Evolutionary conservation across 1,140 invertebrate genomes (phyloP), one percentile per base, ranked within the genome.

Genomic region (Hylaeus anthracinus): DNA sequence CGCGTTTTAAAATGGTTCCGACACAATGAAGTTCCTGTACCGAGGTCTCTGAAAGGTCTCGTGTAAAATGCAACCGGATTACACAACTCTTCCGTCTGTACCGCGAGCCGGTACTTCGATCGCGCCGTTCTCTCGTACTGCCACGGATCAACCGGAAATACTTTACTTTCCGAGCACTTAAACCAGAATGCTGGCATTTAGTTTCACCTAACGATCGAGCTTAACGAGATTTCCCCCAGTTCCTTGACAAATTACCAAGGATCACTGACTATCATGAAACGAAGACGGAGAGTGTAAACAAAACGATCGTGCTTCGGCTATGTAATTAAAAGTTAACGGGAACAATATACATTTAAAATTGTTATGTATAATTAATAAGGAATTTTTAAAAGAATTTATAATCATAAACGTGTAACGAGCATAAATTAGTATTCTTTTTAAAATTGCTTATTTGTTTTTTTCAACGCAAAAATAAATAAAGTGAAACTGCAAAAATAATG

Each of bases 81-180:
- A 85, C 77, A 81, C 72, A 83, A 83, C 70, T 86, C 77, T 67
- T 55, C 14, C 72, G 45, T 58, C 45, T 73, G 83, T 77, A 81
- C 78, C 72, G 60, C 51, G 70, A 82, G 45, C 41, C 60, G 43
- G 39, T 45, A 58, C 79, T 79, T 71, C 53, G 58, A 71, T 72
- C 45, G 64, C 14, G 45, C 12, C 67, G 56, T 39, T 67, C 14
- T 66, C 15, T 12, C 1, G 63, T 43, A 60, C 63, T 63, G 39
- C 60, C 48, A 48, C 39, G 14, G 51, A 66, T 75, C 73, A 55
- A 66, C 41, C 73, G 51, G 53, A 56, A 56, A 39, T 39, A 69
- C 74, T 69, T 76, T 69, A 56, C 64, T 60, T 69, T 60, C 43
- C 64, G 41, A 60, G 43, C 26, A n/a, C 43, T 76, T 69, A 69